phyloP scores from a whole-genome alignment of 2,797 vertebrate genomes.

The Rachycentron canadum region DNA sequence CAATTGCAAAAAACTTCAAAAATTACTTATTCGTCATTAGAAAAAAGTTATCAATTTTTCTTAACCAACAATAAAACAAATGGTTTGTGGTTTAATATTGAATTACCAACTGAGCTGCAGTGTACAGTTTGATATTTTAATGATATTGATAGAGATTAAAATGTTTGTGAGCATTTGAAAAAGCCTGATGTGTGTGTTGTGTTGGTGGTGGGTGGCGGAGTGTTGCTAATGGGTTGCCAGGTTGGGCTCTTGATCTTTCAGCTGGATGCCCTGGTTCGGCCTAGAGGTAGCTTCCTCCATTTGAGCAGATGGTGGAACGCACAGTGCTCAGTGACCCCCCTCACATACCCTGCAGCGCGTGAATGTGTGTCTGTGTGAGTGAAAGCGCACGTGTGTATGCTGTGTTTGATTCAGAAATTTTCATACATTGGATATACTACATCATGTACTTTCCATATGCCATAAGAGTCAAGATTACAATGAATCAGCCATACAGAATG shows the following conservation, averaged over 20 bases:
- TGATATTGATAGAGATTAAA: background rate
- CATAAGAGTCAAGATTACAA: conserved; percentile 67
- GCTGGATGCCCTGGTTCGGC: conserved; percentile 68
- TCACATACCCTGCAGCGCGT: conserved; percentile 59
- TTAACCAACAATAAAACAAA: too few species aligned
- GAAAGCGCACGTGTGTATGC: conserved; percentile 3
- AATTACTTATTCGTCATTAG: background rate
- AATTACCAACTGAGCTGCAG: background rate
- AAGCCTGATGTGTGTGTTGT: conserved; percentile 16
- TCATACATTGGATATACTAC: conserved; percentile 60
- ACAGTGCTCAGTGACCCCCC: conserved; percentile 57
- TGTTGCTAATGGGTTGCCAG: conserved; percentile 40
- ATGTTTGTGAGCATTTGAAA: background rate
- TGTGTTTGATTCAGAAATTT: conserved; percentile 39
- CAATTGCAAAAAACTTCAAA: too few species aligned
- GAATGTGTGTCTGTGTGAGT: conserved; percentile 66
- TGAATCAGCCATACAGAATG: conserved; percentile 34
- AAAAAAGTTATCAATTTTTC: too few species aligned
- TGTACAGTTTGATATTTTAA: background rate
- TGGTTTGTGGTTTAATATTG: background rate
- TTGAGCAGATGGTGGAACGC: conserved; percentile 87
- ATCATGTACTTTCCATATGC: conserved; percentile 77
- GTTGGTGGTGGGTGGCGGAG: conserved; percentile 31
- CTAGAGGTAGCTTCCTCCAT: conserved; percentile 66
- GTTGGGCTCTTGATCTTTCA: conserved; percentile 64